Conservation (phyloP, 2,888 invertebrate genomes). For the Pantelozetes paolii region DNA sequence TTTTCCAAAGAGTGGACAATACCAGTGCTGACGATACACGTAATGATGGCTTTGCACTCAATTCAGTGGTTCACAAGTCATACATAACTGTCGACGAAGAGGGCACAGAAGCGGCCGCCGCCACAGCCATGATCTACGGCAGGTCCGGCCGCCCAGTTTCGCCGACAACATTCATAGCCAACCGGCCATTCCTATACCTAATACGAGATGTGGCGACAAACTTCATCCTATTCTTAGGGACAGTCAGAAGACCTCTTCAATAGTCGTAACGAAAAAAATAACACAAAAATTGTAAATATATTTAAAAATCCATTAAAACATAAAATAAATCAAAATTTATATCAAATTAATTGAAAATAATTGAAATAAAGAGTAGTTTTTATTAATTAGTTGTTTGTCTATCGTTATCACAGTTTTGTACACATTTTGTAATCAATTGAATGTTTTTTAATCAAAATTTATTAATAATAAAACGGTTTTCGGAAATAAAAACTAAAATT, state of each 20-base stretch:
- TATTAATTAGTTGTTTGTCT: conserved; percentile 19
- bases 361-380: neutral
- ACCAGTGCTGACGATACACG: neutral
- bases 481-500: neutral
- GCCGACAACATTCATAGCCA: conserved; percentile 46
- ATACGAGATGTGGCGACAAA: conserved; percentile 46
- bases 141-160: conserved; percentile 44
- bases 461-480: neutral
- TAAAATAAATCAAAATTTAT: neutral
- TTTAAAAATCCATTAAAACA: neutral
- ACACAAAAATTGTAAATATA: neutral
- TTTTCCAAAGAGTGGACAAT: conserved; percentile 40
- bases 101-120: conserved; percentile 47
- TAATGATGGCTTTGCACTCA: conserved; percentile 22
- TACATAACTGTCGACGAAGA: conserved; percentile 47
- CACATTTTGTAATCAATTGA: conserved; percentile 16
- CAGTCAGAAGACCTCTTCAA: conserved; percentile 44
- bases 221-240: conserved; percentile 46
- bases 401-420: conserved; percentile 36
- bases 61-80: conserved; percentile 46
- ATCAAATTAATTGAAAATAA: neutral
- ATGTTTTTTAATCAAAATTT: neutral
- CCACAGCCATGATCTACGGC: conserved; percentile 44
- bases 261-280: neutral
- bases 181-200: conserved; percentile 46